Evolutionary conservation across 2,797 vertebrate species (phyloP), one percentile per base, ranked within the genome.

Genomic region (Cuculus canorus): DNA sequence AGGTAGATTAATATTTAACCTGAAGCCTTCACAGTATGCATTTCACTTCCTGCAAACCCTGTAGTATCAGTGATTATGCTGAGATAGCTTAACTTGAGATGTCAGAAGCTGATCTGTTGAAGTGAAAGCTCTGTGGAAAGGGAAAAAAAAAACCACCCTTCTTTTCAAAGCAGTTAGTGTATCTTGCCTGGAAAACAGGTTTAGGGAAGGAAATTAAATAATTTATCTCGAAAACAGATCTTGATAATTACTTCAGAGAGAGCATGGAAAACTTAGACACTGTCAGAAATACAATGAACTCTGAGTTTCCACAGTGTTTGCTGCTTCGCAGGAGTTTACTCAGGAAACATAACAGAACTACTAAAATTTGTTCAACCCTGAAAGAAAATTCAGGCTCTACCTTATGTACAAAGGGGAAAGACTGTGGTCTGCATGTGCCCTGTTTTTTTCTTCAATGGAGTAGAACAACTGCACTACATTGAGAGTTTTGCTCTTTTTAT

Each of bases 1-100:
- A 90, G 35, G 65, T 56, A 96, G 77, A 91, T 92, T 88, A 90
- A 69, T 93, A 88, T 72, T 90, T 90, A 76, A 81, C 89, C 59
- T 80, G 78, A 93, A 95, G 61, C 73, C n/a, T 84, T 86, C 48
- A 64, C 32, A 48, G 75, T 43, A 19, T 43, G 84, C 28, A 41
- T 82, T 90, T 88, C 17, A 70, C 86, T 95, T 93, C 75, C 88
- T 88, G 53, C 52, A 90, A 37, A 81, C 47, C 19, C 82, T 57
- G 43, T 60, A 80, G 56, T 43, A 92, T 53, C 88, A 84, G 57
- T 64, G 66, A 73, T 88, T 86, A 68, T 59, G 68, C 45, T 92
- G 88, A 86, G 71, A 86, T 90, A 84, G 84, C 63, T 94, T 82
- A 82, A 82, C 64, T 68, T 72, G 75, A 77, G 66, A 73, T 82